Base-by-base conservation (phyloP, 1,140 invertebrate genomes). In the Platyura marginata region DNA sequence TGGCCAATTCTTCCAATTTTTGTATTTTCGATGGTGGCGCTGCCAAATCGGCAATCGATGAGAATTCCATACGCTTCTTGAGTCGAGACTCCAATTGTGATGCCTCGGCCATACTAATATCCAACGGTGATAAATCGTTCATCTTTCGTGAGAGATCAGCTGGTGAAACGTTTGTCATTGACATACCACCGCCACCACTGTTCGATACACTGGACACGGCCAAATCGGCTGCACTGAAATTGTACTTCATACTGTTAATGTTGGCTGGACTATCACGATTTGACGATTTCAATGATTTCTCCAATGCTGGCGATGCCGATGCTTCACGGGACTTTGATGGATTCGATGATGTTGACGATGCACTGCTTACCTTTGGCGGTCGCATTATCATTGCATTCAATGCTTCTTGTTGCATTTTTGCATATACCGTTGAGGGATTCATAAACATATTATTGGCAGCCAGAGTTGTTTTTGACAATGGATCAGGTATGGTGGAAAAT, bases 391-490 rank as follows among this genome's bases (percentile, higher is more conserved):
- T 47, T 53, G 66, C 59, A 21, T 65, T 66, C 5, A 69, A 47
- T 1, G 67, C 56, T 44, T 69, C 67, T 48, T 68, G 66, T 53
- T 68, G 59, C 1, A 61, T 54, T 42, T 61, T 68, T 45, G 68
- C 65, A 21, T 22, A 40, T 44, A 68, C 53, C 20, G 66, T 53
- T 45, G 66, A 66, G 13, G 64, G 65, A 33, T 63, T 71, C 47
- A 77, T 60, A 38, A 75, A 77, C 71, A 77, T 75, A 49, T 77
- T 77, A 48, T 75, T 77, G 2, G 73, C 73, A 1, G 73, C 74
- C 46, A 77, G 56, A 21, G 74, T 76, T n/a, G 70, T 72, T 49
- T 76, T 74, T 0, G 74, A 74, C 64, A 77, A 68, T 0, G 74
- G 74, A 63, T 76, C 74, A 1, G 74, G 74, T 49, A 77, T 70